Percentiles rank a stretch among this genome's conserved stretches.
These are phyloP conservation scores for Tychaedon coryphoeus DNA, from an alignment of 2,113 vertebrate genomes.

Conservation along the genomic window DNA sequence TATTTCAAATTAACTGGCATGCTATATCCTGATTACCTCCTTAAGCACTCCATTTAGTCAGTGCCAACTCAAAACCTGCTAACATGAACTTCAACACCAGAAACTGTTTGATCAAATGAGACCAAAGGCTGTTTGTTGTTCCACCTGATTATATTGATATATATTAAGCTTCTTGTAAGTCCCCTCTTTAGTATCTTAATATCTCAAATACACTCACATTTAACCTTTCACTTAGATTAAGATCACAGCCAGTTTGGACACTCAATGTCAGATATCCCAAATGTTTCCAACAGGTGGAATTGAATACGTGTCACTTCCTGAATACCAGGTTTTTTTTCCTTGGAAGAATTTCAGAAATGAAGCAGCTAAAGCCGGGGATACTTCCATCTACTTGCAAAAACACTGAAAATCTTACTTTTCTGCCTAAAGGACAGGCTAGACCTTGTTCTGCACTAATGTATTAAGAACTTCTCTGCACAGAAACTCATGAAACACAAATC, in stretches of 20 bases:
- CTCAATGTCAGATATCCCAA: background rate
- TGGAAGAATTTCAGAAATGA: background rate
- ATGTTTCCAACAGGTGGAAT: background rate
- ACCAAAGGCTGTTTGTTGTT: background rate
- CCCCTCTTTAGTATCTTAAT: background rate
- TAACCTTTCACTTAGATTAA: background rate
- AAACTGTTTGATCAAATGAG: rapidly evolving
- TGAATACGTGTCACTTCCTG: background rate
- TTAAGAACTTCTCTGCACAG: background rate
- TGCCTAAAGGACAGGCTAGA: background rate
- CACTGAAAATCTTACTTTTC: background rate
- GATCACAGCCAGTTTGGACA: background rate
- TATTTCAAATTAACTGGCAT: background rate
- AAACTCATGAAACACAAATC: background rate
- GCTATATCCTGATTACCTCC: background rate
- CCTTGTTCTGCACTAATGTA: background rate
- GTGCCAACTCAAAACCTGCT: background rate
- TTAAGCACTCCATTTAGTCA: background rate
- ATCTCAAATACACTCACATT: background rate
- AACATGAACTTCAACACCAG: background rate
- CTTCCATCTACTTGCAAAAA: background rate
- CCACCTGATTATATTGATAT: background rate
- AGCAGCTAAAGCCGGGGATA: background rate
- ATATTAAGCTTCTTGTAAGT: background rate
- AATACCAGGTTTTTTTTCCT: background rate